A percentile compares a stretch with the other conserved stretches of the same genome.
These are phyloP conservation scores for Scomber japonicus DNA, from an alignment of 2,113 vertebrate genomes.

Conservation along the genomic window DNA sequence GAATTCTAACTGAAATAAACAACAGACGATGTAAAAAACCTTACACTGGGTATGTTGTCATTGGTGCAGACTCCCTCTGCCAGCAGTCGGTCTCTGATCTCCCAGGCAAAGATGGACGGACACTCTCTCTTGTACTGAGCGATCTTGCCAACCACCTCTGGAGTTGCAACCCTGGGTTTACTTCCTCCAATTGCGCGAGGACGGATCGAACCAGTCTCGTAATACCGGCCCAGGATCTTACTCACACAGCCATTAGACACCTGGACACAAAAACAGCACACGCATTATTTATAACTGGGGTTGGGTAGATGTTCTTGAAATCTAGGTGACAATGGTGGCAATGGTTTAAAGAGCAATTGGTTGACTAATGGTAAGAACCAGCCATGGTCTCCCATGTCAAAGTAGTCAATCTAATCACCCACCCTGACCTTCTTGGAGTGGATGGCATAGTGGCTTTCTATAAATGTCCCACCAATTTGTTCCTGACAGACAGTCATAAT, in stretches of 20 bases:
- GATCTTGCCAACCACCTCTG: constrained; percentile 98
- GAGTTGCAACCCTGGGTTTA: constrained; percentile 98
- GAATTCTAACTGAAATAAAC: background rate
- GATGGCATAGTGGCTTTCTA: background rate
- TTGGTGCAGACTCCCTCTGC: constrained; percentile 99
- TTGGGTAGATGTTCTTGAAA: background rate
- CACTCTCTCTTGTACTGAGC: constrained; percentile 99
- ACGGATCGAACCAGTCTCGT: constrained; percentile 99
- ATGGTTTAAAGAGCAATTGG: background rate
- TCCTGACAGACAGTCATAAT: background rate
- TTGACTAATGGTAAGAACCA: background rate
- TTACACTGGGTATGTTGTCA: constrained; percentile 99
- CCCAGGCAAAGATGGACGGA: constrained; percentile 99
- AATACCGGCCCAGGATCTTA: constrained; percentile 99
- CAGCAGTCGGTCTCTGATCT: constrained; percentile 98
- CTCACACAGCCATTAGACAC: constrained; percentile 99
- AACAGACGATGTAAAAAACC: constrained; percentile 68
- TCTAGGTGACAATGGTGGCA: background rate
- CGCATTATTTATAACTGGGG: constrained; percentile 66
- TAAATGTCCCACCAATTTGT: background rate
- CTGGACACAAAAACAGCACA: constrained; percentile 90
- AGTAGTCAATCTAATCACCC: background rate
- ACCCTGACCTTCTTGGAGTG: background rate
- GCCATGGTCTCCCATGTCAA: background rate
- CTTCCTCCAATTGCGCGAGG: constrained; percentile 98